These are phyloP conservation scores for Gymnobelideus leadbeateri DNA, from an alignment of 2,113 vertebrate species.

Conservation along the genomic window DNA sequence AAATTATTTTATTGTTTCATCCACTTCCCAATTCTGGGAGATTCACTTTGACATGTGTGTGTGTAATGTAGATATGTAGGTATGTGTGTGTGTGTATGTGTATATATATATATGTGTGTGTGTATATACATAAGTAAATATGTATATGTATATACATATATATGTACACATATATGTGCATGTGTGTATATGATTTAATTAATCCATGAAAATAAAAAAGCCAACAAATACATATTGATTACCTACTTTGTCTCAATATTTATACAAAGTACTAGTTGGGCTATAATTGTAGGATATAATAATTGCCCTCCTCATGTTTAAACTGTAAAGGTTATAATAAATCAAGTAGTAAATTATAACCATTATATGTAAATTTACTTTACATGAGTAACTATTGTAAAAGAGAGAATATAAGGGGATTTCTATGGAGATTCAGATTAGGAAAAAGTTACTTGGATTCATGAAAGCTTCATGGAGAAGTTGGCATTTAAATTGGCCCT, in stretches of 20 bases:
- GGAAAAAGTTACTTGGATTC: neutral
- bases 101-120: too few relatives aligned
- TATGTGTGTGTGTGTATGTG: too few relatives aligned
- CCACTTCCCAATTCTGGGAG: neutral
- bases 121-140: too few relatives aligned
- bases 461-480: neutral
- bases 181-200: neutral
- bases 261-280: neutral
- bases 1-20: neutral
- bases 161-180: too few relatives aligned
- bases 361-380: too few relatives aligned
- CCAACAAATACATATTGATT: neutral
- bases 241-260: neutral
- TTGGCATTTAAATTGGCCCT: neutral
- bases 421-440: neutral
- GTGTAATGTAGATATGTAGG: too few relatives aligned
- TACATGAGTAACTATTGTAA: neutral
- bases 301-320: neutral
- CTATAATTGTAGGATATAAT: neutral
- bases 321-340: neutral
- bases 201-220: neutral
- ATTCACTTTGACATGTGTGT: neutral
- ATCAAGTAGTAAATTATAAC: too few relatives aligned
- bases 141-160: too few relatives aligned
- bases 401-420: neutral